Evolutionary conservation across 2,797 vertebrate genomes (phyloP), one percentile per base, ranked within the genome.

Genomic region (Chloroceryle amazona): DNA sequence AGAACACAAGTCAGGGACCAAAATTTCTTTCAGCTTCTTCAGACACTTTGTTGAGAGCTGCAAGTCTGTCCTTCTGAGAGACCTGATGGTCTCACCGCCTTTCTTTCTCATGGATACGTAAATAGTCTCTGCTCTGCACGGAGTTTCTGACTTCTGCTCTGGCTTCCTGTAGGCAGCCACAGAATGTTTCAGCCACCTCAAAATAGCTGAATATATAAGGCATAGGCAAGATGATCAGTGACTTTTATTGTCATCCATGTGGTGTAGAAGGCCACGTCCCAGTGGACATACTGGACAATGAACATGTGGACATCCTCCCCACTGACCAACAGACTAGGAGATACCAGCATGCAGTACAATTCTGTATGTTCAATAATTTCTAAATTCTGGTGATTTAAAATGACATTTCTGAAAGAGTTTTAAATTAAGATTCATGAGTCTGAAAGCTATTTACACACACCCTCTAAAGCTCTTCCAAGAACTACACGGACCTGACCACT

Each of bases 401-500:
- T 28, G 9, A 7, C 15, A 37, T 66, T 90, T 94, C 73, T 86
- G 55, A 81, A 87, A 80, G 55, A 46, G 18, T 57, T 91, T 86
- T 61, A 80, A 82, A 95, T 85, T 54, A 78, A 78, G 31, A 80
- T 89, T 90, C 5, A 71, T 65, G 74, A 76, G 80, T 84, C 58
- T 66, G 78, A 94, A 80, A 95, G 80, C 31, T 72, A 88, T 88
- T 95, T 84, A 58, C 37, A 55, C 15, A 39, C 26, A 37, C 9
- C 33, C 37, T 90, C 62, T 76, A 89, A 95, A 95, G 60, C 37
- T 80, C 67, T 94, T 95, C 86, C 91, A 95, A 91, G 41, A 96
- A 46, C 37, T 85, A 90, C 75, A 94, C 0, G 19, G 83, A 71
- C 26, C 52, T 71, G 44, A 81, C 83, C 15, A 0, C 67, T 96